Percentiles rank a stretch among this genome's conserved stretches.
phyloP scores from a whole-genome alignment of 2,888 invertebrate genomes.

The Bhutanitis thaidina region DNA sequence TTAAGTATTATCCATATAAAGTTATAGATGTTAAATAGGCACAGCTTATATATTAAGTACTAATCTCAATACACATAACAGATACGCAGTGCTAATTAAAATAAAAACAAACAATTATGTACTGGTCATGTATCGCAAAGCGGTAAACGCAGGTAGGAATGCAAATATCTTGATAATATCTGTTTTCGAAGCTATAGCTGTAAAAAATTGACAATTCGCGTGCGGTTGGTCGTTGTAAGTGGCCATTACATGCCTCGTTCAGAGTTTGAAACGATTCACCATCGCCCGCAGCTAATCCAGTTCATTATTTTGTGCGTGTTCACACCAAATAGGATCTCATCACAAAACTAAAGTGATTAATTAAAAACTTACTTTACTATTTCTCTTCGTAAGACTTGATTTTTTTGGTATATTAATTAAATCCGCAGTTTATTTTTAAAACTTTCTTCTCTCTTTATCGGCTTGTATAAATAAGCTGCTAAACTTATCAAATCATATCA shows the following conservation, averaged over 20 bases:
- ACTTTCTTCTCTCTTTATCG: too few relatives aligned
- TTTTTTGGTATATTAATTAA: too few relatives aligned
- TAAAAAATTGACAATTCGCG: conserved; percentile 12
- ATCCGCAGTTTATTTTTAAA: too few relatives aligned
- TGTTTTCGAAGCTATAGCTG: conserved; percentile 2
- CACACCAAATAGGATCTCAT: neutral
- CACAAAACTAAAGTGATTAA: too few relatives aligned
- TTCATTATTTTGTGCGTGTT: neutral
- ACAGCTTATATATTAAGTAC: too few relatives aligned
- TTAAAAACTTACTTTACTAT: too few relatives aligned
- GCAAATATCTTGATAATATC: neutral
- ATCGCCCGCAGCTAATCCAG: neutral
- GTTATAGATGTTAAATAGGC: too few relatives aligned
- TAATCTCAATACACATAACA: too few relatives aligned
- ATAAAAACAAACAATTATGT: neutral
- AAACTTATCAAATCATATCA: too few relatives aligned
- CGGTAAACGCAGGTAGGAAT: neutral
- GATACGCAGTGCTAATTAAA: neutral
- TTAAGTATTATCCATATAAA: too few relatives aligned
- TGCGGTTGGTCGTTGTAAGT: neutral
- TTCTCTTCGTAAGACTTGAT: too few relatives aligned
- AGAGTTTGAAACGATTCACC: neutral
- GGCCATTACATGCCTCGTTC: conserved; percentile 3
- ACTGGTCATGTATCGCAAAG: neutral
- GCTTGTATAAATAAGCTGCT: too few relatives aligned